phyloP scores from a whole-genome alignment of 2,113 vertebrate genomes.

The Carassius carassius region DNA sequence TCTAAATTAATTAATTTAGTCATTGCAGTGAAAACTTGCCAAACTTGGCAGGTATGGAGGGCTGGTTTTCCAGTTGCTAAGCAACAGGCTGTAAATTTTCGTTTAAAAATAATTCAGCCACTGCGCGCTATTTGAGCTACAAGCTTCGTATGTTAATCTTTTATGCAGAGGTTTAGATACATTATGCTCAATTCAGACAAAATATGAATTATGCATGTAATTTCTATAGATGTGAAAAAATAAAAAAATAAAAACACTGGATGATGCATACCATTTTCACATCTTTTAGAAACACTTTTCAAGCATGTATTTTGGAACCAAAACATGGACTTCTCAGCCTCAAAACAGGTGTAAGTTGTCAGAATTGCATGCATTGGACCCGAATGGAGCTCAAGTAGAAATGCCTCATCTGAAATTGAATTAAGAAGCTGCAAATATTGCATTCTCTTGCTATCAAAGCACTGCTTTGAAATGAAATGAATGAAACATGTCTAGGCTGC shows the following conservation, averaged over 20 bases:
- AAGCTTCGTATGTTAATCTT: slow-evolving; percentile 13
- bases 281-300: neutral
- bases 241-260: neutral
- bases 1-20: slow-evolving; percentile 31
- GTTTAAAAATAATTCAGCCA: slow-evolving; percentile 7
- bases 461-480: neutral
- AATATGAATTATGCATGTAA: neutral
- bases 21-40: slow-evolving; percentile 26
- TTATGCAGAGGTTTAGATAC: neutral
- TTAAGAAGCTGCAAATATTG: neutral
- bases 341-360: neutral
- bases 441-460: neutral
- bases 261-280: neutral
- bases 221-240: neutral
- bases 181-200: neutral
- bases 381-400: neutral
- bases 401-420: neutral
- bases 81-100: slow-evolving; percentile 28
- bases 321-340: neutral
- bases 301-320: neutral
- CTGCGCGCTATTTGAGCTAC: neutral
- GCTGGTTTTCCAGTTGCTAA: slow-evolving; percentile 43
- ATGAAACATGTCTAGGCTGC: neutral
- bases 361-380: neutral
- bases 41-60: slow-evolving; percentile 30